Evolutionary conservation across 2,888 invertebrate genomes (phyloP).

Genomic region (Hirudinaria manillensis): DNA sequence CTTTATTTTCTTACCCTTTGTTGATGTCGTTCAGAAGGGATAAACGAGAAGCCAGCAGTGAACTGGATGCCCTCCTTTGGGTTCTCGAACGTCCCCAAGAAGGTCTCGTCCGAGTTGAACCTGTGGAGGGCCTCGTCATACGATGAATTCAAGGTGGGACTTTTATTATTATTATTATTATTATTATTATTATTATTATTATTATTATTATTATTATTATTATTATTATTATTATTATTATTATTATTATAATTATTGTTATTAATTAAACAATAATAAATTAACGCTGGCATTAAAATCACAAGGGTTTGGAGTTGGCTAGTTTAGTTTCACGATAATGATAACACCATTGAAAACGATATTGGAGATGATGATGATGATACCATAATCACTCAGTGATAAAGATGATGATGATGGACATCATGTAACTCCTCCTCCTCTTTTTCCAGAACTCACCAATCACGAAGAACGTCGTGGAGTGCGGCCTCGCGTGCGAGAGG

Average conservation of each 20-base stretch:
- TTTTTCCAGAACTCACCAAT: slow-evolving; percentile 42
- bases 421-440: background rate
- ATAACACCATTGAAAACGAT: no score
- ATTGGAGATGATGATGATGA: no score
- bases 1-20: no score
- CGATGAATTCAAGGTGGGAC: slow-evolving; percentile 60
- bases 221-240: no score
- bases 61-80: slow-evolving; percentile 45
- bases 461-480: slow-evolving; percentile 41
- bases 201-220: no score
- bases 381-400: no score
- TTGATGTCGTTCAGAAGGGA: background rate
- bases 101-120: slow-evolving; percentile 57
- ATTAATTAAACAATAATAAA: no score
- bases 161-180: background rate
- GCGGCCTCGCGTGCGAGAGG: slow-evolving; percentile 51
- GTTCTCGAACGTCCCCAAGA: slow-evolving; percentile 50
- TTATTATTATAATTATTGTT: no score
- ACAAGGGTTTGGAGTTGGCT: no score
- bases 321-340: no score
- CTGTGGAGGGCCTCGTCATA: slow-evolving; percentile 68
- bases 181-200: slow-evolving; percentile 10
- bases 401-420: background rate
- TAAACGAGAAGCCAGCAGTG: slow-evolving; percentile 40
- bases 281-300: no score